A percentile compares a stretch with the other conserved stretches of the same genome.
Conservation (phyloP, 2,888 invertebrate species). For the Dastarcus helophoroides region DNA sequence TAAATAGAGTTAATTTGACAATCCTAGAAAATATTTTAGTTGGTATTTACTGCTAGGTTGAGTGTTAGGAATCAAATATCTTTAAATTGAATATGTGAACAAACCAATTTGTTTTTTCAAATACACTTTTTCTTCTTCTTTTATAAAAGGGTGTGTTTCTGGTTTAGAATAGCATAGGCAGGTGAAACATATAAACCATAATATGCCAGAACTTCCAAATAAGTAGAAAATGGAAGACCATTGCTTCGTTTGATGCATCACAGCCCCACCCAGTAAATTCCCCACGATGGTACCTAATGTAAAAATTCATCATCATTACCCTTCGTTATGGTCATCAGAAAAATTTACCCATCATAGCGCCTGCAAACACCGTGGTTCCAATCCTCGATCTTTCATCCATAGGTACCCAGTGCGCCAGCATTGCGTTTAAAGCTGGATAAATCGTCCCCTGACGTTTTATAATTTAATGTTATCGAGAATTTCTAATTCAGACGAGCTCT, state of each 20-base stretch:
- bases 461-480: too few relatives aligned
- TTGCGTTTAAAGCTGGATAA: too few relatives aligned
- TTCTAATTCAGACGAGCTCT: constrained; percentile 21
- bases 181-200: constrained; percentile 44
- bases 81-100: too few relatives aligned
- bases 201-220: constrained; percentile 53
- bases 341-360: constrained; percentile 57
- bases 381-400: constrained; percentile 60
- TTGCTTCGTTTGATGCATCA: constrained; percentile 47
- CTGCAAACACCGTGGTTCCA: constrained; percentile 66
- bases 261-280: constrained; percentile 47
- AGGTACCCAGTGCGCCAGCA: constrained; percentile 67
- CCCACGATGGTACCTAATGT: constrained; percentile 43
- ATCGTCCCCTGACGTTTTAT: too few relatives aligned
- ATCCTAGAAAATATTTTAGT: too few relatives aligned
- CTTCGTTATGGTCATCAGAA: too few relatives aligned
- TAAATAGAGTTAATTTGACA: too few relatives aligned
- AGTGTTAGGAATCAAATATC: too few relatives aligned
- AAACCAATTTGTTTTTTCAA: constrained; percentile 47
- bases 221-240: constrained; percentile 65
- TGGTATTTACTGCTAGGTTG: too few relatives aligned
- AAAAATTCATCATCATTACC: too few relatives aligned
- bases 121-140: constrained; percentile 52
- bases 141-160: constrained; percentile 54
- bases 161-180: constrained; percentile 38